These are phyloP conservation scores for Drosophila ficusphila DNA, from an alignment of 1,140 invertebrate species.

Conservation along the genomic window DNA sequence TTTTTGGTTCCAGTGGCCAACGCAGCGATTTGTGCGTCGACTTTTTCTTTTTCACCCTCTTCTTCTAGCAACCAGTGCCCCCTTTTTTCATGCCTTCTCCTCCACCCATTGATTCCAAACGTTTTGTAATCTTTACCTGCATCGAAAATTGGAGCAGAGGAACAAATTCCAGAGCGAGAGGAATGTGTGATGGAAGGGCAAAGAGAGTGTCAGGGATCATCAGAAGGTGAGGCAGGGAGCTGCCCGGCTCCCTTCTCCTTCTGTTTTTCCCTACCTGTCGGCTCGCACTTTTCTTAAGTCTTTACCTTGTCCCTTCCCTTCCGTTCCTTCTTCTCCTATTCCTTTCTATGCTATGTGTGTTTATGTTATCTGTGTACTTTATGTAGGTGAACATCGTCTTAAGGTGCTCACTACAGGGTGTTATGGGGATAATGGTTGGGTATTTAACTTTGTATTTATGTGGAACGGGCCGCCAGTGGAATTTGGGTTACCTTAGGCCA, in stretches of 20 bases:
- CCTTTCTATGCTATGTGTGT: conserved; percentile 15
- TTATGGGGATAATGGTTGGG: conserved; percentile 14
- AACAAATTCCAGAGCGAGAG: not conserved
- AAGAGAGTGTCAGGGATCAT: conserved; percentile 31
- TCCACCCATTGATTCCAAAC: conserved; percentile 17
- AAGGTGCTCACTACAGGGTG: conserved; percentile 36
- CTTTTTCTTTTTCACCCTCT: not conserved
- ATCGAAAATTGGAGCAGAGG: conserved; percentile 60
- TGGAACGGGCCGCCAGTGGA: not conserved
- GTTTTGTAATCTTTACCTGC: conserved; percentile 76
- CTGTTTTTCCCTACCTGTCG: conserved; percentile 33
- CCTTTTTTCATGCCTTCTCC: not conserved
- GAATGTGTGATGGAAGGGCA: not conserved
- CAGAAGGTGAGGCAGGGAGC: conserved; percentile 25
- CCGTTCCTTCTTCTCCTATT: not conserved
- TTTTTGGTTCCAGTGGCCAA: conserved; percentile 25
- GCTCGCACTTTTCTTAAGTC: conserved; percentile 26
- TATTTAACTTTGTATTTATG: not conserved
- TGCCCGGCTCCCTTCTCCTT: conserved; percentile 1
- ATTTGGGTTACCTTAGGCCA: conserved; percentile 8
- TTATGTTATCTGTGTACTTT: conserved; percentile 33
- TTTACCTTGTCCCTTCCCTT: not conserved
- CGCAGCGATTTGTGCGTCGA: conserved; percentile 32
- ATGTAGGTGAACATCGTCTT: conserved; percentile 59
- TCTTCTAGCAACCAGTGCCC: not conserved